phyloP scores from a whole-genome alignment of 2,797 vertebrate species.

The Silurus aristotelis region DNA sequence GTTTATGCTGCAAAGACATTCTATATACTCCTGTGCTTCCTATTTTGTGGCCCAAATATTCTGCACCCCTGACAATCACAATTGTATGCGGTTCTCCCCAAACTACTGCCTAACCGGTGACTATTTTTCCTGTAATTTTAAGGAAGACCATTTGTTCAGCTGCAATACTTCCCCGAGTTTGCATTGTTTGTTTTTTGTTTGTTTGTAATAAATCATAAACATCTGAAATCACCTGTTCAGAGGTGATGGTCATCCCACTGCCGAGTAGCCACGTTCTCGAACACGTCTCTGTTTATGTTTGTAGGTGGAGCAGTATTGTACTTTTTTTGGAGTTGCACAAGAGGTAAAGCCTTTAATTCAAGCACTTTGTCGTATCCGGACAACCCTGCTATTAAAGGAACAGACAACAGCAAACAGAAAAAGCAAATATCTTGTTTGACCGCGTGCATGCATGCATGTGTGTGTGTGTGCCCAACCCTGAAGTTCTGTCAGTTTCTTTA shows the following conservation, averaged over 20 bases:
- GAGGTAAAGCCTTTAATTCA: constrained; percentile 9
- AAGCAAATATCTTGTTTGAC: not conserved
- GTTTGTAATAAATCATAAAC: not conserved
- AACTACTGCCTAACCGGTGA: not conserved
- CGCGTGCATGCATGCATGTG: too few species aligned
- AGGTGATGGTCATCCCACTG: not conserved
- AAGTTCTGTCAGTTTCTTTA: not conserved
- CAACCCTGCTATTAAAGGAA: constrained; percentile 3
- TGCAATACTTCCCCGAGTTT: not conserved
- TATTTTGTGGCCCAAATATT: not conserved
- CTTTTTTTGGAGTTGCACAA: not conserved
- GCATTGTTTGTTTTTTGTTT: too few species aligned
- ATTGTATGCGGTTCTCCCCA: not conserved
- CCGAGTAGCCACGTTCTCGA: not conserved
- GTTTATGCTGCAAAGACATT: too few species aligned
- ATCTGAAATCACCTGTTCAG: not conserved
- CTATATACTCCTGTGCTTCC: not conserved
- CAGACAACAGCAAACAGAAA: not conserved
- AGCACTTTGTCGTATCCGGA: not conserved
- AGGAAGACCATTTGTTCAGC: not conserved
- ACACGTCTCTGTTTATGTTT: not conserved
- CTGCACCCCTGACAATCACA: too few species aligned
- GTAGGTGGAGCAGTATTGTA: not conserved
- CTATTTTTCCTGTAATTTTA: too few species aligned
- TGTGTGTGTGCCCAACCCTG: not conserved